phyloP scores from a whole-genome alignment of 2,797 vertebrate species.

The Siniperca scherzeri region DNA sequence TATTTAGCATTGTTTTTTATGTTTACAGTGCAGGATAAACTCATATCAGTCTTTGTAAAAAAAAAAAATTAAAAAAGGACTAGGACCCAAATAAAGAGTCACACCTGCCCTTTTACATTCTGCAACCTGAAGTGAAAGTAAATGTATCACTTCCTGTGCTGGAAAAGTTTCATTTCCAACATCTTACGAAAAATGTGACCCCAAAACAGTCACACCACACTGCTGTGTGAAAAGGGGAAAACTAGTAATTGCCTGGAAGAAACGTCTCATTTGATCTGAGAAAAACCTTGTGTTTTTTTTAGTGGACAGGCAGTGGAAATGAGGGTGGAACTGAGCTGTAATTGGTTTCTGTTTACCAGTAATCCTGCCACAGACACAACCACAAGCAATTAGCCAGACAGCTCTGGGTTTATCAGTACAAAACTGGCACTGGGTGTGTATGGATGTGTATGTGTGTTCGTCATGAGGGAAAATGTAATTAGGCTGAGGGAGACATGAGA shows the following conservation, averaged over 20 bases:
- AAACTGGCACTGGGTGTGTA: slow-evolving; percentile 51
- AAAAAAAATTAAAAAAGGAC: not conserved
- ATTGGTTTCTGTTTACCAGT: slow-evolving; percentile 82
- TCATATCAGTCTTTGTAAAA: not conserved
- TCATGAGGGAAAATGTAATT: slow-evolving; percentile 59
- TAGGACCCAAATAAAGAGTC: not conserved
- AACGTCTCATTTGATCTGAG: slow-evolving; percentile 59
- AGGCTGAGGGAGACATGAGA: slow-evolving; percentile 48
- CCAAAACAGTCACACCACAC: not conserved
- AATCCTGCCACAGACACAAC: slow-evolving; percentile 70
- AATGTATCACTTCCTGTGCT: not conserved
- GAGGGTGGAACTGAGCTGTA: slow-evolving; percentile 67
- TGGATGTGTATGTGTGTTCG: slow-evolving; percentile 14
- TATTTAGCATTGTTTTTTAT: not conserved
- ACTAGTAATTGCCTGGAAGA: slow-evolving; percentile 57
- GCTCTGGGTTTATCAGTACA: slow-evolving; percentile 61
- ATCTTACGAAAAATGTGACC: slow-evolving; percentile 9
- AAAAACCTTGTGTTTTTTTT: slow-evolving; percentile 18
- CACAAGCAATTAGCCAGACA: slow-evolving; percentile 79
- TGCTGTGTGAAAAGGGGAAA: slow-evolving; percentile 1
- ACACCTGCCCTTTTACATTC: not conserved
- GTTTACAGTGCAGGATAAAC: not conserved
- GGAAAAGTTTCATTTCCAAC: slow-evolving; percentile 3
- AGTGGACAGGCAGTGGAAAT: slow-evolving; percentile 25
- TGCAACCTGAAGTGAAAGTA: slow-evolving; percentile 1